Evolutionary conservation across 2,888 invertebrate genomes (phyloP).

Genomic region (Drosophila monieri): DNA sequence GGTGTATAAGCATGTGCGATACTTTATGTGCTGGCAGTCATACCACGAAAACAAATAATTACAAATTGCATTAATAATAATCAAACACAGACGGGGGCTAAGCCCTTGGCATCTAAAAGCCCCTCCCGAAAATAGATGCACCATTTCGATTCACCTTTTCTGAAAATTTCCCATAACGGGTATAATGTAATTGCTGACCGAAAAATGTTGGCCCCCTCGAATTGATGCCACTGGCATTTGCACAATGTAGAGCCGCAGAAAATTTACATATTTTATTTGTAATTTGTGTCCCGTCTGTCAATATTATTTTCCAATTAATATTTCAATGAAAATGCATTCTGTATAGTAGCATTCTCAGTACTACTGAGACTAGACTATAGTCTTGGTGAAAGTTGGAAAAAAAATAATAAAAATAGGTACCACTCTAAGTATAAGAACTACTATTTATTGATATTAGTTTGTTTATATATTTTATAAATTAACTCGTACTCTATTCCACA

Average conservation of each 20-base stretch:
- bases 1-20: neutral
- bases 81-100: constrained; percentile 43
- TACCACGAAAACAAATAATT: constrained; percentile 33
- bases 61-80: constrained; percentile 68
- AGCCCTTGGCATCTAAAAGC: neutral
- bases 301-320: constrained; percentile 76
- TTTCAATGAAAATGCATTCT: constrained; percentile 50
- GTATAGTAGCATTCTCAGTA: neutral
- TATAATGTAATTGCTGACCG: constrained; percentile 21
- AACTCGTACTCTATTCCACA: too few relatives aligned
- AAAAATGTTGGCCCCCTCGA: constrained; percentile 8
- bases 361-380: neutral
- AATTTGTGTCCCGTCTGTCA: constrained; percentile 67
- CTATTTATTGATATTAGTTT: too few relatives aligned
- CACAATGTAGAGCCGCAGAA: constrained; percentile 21
- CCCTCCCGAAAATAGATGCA: neutral
- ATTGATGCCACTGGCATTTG: constrained; percentile 15
- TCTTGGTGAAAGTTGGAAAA: too few relatives aligned
- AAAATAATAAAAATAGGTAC: too few relatives aligned
- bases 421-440: too few relatives aligned
- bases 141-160: constrained; percentile 32
- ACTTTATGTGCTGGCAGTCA: constrained; percentile 6
- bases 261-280: constrained; percentile 64
- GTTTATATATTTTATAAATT: too few relatives aligned
- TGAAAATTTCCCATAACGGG: constrained; percentile 16